phyloP scores from a whole-genome alignment of 2,888 invertebrate species.

The Lepidocyrtinus sp. region DNA sequence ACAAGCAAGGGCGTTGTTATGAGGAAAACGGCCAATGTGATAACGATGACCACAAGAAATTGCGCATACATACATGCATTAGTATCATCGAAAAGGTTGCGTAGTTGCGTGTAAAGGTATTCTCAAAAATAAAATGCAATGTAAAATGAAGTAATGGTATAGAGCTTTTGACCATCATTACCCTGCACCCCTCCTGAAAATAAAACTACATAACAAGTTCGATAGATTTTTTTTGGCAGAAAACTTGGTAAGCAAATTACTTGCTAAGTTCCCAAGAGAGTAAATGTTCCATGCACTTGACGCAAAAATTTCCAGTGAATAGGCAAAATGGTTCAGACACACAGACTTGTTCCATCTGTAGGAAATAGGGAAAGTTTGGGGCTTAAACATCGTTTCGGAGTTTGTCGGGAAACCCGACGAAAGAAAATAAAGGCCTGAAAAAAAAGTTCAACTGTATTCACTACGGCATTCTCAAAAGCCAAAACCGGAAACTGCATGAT shows the following conservation, averaged over 20 bases:
- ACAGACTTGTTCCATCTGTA: background rate
- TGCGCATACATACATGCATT: slow-evolving; percentile 22
- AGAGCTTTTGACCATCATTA: background rate
- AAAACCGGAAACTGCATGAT: background rate
- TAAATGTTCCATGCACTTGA: background rate
- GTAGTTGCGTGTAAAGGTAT: too few species aligned
- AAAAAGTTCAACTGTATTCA: background rate
- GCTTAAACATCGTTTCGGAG: too few species aligned
- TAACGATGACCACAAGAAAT: slow-evolving; percentile 51
- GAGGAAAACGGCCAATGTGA: slow-evolving; percentile 61
- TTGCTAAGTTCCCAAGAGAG: background rate
- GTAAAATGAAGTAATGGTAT: background rate
- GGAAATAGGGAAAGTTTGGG: background rate
- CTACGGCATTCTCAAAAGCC: background rate
- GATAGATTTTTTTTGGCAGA: background rate
- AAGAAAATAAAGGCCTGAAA: background rate
- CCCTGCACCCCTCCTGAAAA: too few species aligned
- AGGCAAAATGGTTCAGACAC: background rate
- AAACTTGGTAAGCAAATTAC: background rate
- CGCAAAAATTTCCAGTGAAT: background rate
- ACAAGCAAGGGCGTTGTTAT: background rate
- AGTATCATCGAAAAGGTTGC: too few species aligned
- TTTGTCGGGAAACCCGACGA: too few species aligned
- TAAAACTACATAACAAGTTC: too few species aligned
- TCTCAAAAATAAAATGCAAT: too few species aligned